Percentiles rank a stretch among this genome's conserved stretches.
Evolutionary conservation across 2,888 invertebrate species (phyloP).

Genomic region (Diplolepis rosae): DNA sequence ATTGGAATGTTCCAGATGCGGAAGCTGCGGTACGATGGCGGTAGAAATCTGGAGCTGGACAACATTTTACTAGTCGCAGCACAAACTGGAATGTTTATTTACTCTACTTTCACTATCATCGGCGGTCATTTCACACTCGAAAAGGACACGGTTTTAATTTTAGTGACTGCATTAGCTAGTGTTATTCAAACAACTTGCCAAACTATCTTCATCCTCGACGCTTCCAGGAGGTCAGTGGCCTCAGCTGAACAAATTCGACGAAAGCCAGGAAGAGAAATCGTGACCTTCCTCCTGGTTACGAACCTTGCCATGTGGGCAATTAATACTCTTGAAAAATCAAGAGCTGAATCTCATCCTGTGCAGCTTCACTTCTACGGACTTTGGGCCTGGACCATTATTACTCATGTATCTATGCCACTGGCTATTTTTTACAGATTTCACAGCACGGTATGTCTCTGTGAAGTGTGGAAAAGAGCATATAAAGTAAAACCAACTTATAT

Average conservation of each 20-base stretch:
- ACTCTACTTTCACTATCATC: slow-evolving; percentile 94
- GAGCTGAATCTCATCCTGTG: slow-evolving; percentile 93
- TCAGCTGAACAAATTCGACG: slow-evolving; percentile 87
- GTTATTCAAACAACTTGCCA: slow-evolving; percentile 92
- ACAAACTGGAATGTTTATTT: slow-evolving; percentile 95
- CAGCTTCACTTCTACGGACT: slow-evolving; percentile 93
- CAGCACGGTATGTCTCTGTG: slow-evolving; percentile 95
- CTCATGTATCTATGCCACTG: slow-evolving; percentile 93
- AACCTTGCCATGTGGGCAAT: slow-evolving; percentile 97
- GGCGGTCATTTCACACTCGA: slow-evolving; percentile 92
- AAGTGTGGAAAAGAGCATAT: slow-evolving; percentile 97
- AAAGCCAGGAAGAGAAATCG: slow-evolving; percentile 94
- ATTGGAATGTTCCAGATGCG: slow-evolving; percentile 92
- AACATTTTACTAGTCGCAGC: slow-evolving; percentile 94
- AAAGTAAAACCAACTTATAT: slow-evolving; percentile 92
- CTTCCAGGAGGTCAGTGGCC: slow-evolving; percentile 88
- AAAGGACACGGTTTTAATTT: slow-evolving; percentile 86
- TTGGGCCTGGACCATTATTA: slow-evolving; percentile 97
- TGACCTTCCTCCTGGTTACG: slow-evolving; percentile 91
- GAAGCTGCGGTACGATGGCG: slow-evolving; percentile 88
- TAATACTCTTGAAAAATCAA: slow-evolving; percentile 92
- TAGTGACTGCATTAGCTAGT: slow-evolving; percentile 89
- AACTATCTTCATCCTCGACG: slow-evolving; percentile 93
- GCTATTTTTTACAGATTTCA: slow-evolving; percentile 95
- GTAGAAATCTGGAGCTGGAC: slow-evolving; percentile 88